phyloP scores from a whole-genome alignment of 2,888 invertebrate species.

The Drosophila phalerata region DNA sequence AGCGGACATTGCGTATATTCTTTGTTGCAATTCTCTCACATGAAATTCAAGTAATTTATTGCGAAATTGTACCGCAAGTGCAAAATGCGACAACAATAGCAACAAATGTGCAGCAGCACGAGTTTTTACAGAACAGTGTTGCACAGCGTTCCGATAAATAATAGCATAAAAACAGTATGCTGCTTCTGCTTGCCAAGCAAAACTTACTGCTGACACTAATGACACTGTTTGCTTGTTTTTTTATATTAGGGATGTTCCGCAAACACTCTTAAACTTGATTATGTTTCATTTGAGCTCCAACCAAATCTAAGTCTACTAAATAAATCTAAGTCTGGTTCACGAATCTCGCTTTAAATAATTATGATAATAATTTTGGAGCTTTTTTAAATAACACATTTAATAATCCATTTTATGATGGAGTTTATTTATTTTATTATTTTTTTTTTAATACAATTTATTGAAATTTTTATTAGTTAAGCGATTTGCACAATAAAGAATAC shows the following conservation, averaged over 20 bases:
- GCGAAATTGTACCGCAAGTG: constrained; percentile 23
- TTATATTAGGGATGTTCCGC: neutral
- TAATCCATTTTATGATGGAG: too few relatives aligned
- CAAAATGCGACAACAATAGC: constrained; percentile 31
- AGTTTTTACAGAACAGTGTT: constrained; percentile 47
- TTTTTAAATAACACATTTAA: too few relatives aligned
- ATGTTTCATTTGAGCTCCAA: neutral
- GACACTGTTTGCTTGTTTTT: neutral
- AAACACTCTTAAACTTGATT: neutral
- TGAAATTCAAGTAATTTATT: constrained; percentile 30
- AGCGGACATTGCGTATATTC: constrained; percentile 86
- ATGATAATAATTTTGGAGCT: too few relatives aligned
- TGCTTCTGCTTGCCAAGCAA: neutral
- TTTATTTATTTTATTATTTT: too few relatives aligned
- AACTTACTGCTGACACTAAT: neutral
- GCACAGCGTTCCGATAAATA: constrained; percentile 16
- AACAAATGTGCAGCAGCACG: constrained; percentile 45
- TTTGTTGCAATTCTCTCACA: constrained; percentile 47
- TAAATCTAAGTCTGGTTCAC: neutral
- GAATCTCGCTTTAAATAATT: too few relatives aligned
- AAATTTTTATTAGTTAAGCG: too few relatives aligned
- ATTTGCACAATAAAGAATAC: too few relatives aligned
- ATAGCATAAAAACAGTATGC: constrained; percentile 11
- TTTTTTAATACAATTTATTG: too few relatives aligned
- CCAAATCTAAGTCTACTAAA: neutral